A percentile compares a stretch with the other conserved stretches of the same genome.
These are phyloP conservation scores for Nanorana parkeri DNA, from an alignment of 2,113 vertebrate species.

Conservation along the genomic window DNA sequence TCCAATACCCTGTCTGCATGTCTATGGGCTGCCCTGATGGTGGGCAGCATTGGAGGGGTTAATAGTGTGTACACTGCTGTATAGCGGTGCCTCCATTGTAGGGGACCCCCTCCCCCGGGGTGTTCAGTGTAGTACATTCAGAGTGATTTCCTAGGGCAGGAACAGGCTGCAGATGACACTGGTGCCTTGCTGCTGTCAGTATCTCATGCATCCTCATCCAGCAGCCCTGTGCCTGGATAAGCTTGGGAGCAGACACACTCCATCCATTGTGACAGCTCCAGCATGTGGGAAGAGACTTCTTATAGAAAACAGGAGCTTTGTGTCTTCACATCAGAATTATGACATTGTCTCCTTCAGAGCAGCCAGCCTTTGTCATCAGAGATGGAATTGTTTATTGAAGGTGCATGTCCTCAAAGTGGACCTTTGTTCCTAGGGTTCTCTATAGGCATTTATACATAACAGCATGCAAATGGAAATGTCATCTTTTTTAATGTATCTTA, in stretches of 20 bases:
- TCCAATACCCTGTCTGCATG: neutral
- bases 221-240: neutral
- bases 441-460: neutral
- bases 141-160: neutral
- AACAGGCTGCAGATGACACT: constrained; percentile 10
- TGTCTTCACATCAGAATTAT: neutral
- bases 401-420: constrained; percentile 8
- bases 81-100: neutral
- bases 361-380: neutral
- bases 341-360: neutral
- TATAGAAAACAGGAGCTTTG: neutral
- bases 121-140: constrained; percentile 17
- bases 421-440: neutral
- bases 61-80: neutral
- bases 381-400: neutral
- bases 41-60: no score
- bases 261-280: constrained; percentile 1
- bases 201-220: neutral
- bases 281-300: neutral
- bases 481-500: neutral
- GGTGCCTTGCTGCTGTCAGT: neutral
- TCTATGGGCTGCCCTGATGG: neutral
- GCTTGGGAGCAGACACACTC: neutral
- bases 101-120: neutral
- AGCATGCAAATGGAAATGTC: neutral